phyloP scores from a whole-genome alignment of 2,797 vertebrate species.

The Sarcophilus harrisii region DNA sequence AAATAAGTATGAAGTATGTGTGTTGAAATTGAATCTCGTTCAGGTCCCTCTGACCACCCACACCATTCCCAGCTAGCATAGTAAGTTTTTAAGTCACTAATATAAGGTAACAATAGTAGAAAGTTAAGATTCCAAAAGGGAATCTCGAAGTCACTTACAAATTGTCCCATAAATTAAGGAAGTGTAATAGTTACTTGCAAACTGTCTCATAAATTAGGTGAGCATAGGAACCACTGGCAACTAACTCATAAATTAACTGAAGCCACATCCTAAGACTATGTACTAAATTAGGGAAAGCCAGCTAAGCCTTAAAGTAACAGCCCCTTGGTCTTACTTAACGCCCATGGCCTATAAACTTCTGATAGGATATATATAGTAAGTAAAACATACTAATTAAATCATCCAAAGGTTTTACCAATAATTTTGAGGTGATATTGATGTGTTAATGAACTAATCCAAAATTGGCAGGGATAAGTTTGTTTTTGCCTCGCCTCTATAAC shows the following conservation, averaged over 20 bases:
- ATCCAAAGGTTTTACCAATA: neutral
- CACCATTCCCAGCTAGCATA: neutral
- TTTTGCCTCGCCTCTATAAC: neutral
- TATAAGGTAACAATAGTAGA: neutral
- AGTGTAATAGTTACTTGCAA: neutral
- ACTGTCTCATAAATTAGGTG: neutral
- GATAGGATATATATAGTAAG: neutral
- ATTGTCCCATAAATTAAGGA: neutral
- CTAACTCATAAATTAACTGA: neutral
- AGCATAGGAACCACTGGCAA: neutral
- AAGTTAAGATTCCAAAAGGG: neutral
- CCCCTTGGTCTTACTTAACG: neutral
- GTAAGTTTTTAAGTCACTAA: neutral
- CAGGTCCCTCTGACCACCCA: neutral
- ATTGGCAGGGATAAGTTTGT: neutral
- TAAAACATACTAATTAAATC: neutral
- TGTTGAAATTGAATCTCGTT: neutral
- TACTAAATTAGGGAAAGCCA: neutral
- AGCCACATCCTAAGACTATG: neutral
- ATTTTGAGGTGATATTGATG: neutral
- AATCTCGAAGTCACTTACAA: neutral
- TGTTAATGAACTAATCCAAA: neutral
- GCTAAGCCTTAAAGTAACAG: neutral
- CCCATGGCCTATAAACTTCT: neutral
- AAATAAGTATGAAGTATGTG: neutral